Evolutionary conservation across 2,113 vertebrate genomes (phyloP).

Genomic region (Oxyura jamaicensis): DNA sequence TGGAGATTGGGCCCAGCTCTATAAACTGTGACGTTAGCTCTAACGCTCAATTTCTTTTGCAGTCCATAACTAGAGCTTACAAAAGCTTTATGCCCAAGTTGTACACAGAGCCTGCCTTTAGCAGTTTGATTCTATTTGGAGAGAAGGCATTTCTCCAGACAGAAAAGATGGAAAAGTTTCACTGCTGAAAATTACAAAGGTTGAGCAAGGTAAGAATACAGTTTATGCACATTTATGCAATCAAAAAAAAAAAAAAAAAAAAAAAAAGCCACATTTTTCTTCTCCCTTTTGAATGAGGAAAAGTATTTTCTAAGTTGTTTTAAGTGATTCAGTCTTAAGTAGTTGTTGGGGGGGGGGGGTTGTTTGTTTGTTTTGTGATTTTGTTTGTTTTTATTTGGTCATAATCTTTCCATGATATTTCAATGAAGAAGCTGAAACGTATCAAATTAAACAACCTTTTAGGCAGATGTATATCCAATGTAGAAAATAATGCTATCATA

Average conservation of each 20-base stretch:
- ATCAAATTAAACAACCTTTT: not conserved
- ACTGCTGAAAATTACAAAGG: not conserved
- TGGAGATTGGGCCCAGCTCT: not conserved
- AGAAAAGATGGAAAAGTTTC: not conserved
- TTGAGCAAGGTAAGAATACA: not conserved
- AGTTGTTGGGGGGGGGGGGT: too few species aligned
- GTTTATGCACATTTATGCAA: not conserved
- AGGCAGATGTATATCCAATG: not conserved
- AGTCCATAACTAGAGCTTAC: not conserved
- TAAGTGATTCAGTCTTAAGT: not conserved
- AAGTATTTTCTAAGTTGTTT: not conserved
- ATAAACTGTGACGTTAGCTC: not conserved
- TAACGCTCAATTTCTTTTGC: not conserved
- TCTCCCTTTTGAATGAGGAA: not conserved
- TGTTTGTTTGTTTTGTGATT: not conserved
- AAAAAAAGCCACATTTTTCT: not conserved
- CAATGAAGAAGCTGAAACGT: not conserved
- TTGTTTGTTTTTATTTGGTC: not conserved
- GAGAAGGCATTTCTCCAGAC: not conserved
- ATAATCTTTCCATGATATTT: not conserved
- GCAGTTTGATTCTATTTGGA: not conserved
- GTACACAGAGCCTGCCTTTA: accelerated
- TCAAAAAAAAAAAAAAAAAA: not conserved
- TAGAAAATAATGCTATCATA: not conserved
- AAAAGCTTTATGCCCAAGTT: not conserved